phyloP scores from a whole-genome alignment of 2,113 vertebrate species.

The Cephalopholis sonnerati region DNA sequence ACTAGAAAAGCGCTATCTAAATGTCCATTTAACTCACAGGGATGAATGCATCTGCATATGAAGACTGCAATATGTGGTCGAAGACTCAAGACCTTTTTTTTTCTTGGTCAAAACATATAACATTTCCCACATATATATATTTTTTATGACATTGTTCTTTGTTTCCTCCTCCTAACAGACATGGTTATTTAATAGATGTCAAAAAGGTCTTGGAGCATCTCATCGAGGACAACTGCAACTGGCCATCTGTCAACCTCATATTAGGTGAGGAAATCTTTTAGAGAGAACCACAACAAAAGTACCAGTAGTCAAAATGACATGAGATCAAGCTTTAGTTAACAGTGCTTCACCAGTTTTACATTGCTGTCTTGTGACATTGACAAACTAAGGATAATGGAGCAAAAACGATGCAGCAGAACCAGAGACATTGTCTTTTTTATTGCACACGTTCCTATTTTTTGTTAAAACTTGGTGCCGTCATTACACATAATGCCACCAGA shows the following conservation, averaged over 20 bases:
- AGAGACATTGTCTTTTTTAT: too few relatives aligned
- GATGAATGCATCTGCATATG: background rate
- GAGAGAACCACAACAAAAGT: background rate
- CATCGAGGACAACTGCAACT: slow-evolving; percentile 64
- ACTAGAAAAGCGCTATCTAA: too few relatives aligned
- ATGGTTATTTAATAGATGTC: slow-evolving; percentile 72
- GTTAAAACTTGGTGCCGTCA: too few relatives aligned
- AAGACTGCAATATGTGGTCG: background rate
- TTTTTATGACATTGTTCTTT: background rate
- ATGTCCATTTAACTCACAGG: too few relatives aligned
- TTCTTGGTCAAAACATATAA: too few relatives aligned
- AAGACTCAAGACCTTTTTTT: too few relatives aligned
- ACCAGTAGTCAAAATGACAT: background rate
- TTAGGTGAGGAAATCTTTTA: slow-evolving; percentile 34
- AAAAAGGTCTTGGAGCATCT: slow-evolving; percentile 77
- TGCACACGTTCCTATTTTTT: too few relatives aligned
- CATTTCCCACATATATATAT: too few relatives aligned
- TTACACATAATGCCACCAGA: too few relatives aligned
- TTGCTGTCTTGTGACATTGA: background rate
- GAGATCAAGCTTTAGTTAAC: background rate
- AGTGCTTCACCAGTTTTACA: background rate
- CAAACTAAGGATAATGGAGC: too few relatives aligned
- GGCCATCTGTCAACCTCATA: slow-evolving; percentile 64
- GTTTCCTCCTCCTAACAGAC: slow-evolving; percentile 45
- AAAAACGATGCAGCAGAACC: too few relatives aligned